Conservation (phyloP, 1,140 invertebrate genomes). For the Globodera ellingtonae region DNA sequence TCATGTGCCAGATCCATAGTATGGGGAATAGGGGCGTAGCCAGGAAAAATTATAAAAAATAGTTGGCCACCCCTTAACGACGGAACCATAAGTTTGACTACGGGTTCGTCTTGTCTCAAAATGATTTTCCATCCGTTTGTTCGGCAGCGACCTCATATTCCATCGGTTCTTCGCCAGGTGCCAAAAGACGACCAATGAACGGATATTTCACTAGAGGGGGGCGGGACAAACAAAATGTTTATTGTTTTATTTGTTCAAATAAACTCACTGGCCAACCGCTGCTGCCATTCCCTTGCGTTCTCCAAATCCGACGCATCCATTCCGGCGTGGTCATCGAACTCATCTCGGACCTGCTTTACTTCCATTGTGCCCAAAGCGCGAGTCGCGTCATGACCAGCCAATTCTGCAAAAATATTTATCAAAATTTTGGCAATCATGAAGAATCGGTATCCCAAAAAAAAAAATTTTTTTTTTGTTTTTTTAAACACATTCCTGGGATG, state of each 20-base stretch:
- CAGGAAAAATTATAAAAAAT: no score
- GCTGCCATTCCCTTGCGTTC: constrained; percentile 51
- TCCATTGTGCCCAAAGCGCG: constrained; percentile 46
- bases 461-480: no score
- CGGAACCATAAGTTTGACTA: no score
- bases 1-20: no score
- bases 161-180: constrained; percentile 39
- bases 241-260: neutral
- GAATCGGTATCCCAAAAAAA: no score
- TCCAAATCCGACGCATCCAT: constrained; percentile 41
- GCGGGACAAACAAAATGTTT: neutral
- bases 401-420: constrained; percentile 7
- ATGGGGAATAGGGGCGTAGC: no score
- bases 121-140: neutral
- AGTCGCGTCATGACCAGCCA: constrained; percentile 54
- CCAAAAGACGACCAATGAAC: constrained; percentile 44
- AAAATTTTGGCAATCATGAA: no score
- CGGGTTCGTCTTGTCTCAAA: neutral
- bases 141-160: constrained; percentile 13
- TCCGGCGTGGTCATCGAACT: constrained; percentile 44
- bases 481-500: no score
- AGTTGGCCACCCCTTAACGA: no score
- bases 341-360: constrained; percentile 46
- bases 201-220: constrained; percentile 48
- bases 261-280: constrained; percentile 34